Conservation (phyloP, 2,113 vertebrate species). For the rat (Rattus norvegicus) region GRCr8 NC_086035.1:19267501-19268000, state of each 20-base stretch:
- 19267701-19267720: not conserved
- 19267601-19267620: not conserved
- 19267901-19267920: not conserved
- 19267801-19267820: constrained; percentile 13
- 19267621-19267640: not conserved
- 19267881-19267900: no score
- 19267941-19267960: not conserved
- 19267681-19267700: not conserved
- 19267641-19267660: not conserved
- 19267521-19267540: not conserved
- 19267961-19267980: not conserved
- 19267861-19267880: no score
- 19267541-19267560: constrained; percentile 39
- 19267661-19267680: not conserved
- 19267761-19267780: not conserved
- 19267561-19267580: not conserved
- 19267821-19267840: not conserved
- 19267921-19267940: not conserved
- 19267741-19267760: not conserved
- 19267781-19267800: not conserved
- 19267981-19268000: not conserved
- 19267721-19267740: not conserved
- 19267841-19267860: not conserved
- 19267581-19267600: not conserved
- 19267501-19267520: not conserved